phyloP scores from a whole-genome alignment of 1,140 invertebrate genomes.

The Nephotettix cincticeps region DNA sequence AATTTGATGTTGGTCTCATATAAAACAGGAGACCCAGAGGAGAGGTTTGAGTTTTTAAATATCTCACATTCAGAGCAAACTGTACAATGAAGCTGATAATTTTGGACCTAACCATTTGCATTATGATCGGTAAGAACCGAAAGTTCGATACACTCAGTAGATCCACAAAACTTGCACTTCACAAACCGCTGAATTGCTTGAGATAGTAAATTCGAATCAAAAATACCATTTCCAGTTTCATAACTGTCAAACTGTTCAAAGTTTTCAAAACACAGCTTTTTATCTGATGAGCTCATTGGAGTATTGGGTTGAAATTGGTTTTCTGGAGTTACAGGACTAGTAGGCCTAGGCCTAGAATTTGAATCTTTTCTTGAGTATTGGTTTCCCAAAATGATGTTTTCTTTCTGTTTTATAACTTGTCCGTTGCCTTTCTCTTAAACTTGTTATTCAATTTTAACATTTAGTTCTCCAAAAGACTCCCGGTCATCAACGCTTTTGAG shows the following conservation, averaged over 20 bases:
- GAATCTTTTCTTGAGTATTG: background rate
- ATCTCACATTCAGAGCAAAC: background rate
- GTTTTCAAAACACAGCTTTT: background rate
- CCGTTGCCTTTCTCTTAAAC: slow-evolving; percentile 26
- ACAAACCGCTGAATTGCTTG: background rate
- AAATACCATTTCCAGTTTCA: background rate
- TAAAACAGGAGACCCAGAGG: background rate
- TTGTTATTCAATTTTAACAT: slow-evolving; percentile 30
- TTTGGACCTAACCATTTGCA: background rate
- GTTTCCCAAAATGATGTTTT: background rate
- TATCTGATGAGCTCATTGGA: background rate
- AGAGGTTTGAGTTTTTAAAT: background rate
- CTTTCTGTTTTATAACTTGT: background rate
- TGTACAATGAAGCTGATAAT: background rate
- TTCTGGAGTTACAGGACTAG: background rate
- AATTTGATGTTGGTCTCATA: background rate
- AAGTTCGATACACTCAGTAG: background rate
- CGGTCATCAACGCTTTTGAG: too few relatives aligned
- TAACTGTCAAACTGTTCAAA: background rate
- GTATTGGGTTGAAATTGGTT: background rate
- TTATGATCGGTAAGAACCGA: background rate
- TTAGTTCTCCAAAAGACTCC: too few relatives aligned
- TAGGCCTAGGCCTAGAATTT: background rate
- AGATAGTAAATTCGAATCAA: background rate
- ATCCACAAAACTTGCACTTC: background rate